A percentile compares a stretch with the other conserved stretches of the same genome.
Conservation (phyloP, 2,113 vertebrate genomes). For the Nothocercus julius region DNA sequence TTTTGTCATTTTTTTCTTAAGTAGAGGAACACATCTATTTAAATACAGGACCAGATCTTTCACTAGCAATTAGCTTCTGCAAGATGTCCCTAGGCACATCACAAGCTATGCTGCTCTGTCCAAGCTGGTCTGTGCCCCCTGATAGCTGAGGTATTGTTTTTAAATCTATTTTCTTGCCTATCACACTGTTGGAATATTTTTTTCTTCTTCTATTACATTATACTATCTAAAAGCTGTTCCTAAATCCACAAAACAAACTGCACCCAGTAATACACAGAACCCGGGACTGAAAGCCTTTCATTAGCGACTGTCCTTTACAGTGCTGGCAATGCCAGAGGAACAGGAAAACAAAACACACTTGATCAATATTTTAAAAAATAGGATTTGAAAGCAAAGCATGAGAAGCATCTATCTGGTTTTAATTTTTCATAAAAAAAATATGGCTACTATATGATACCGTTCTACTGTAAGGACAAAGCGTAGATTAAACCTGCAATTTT, state of each 20-base stretch:
- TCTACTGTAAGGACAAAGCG: background rate
- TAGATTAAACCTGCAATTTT: background rate
- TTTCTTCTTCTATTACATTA: background rate
- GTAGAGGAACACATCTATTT: too few species aligned
- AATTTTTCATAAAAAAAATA: background rate
- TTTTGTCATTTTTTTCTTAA: background rate
- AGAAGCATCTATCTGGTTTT: background rate
- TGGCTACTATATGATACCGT: background rate
- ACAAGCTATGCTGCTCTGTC: fast-evolving
- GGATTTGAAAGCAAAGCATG: constrained; percentile 5
- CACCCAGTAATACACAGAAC: background rate
- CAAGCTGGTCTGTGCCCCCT: background rate
- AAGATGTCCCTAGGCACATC: background rate
- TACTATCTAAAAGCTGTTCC: background rate
- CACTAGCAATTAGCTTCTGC: background rate
- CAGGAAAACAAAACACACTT: background rate
- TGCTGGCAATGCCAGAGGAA: background rate
- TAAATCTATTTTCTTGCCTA: background rate
- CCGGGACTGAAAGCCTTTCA: background rate
- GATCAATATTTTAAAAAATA: background rate
- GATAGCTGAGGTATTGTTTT: background rate
- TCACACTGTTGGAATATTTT: background rate
- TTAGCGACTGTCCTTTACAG: background rate
- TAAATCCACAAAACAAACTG: background rate
- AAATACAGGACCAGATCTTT: fast-evolving